Conservation (phyloP, 2,888 invertebrate genomes). For the Drosophila paranaensis region DNA sequence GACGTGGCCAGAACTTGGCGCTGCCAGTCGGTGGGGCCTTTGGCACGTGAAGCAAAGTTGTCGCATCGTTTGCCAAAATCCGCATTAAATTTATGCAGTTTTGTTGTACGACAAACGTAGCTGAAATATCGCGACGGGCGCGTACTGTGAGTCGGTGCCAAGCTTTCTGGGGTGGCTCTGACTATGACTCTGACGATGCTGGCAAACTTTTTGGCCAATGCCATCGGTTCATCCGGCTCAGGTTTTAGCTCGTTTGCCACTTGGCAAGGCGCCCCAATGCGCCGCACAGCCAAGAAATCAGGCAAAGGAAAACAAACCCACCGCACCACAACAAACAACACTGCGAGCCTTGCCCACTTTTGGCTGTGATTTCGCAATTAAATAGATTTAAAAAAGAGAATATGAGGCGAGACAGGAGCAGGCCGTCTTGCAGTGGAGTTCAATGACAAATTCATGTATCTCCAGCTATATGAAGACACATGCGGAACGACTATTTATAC, state of each 20-base stretch:
- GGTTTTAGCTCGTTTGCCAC: conserved; percentile 62
- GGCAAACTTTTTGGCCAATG: conserved; percentile 52
- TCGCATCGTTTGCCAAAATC: conserved; percentile 81
- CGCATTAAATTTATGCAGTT: conserved; percentile 83
- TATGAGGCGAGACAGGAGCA: not conserved
- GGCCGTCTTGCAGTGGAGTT: conserved; percentile 49
- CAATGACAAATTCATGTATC: conserved; percentile 72
- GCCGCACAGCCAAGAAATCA: conserved; percentile 62
- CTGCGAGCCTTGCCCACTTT: conserved; percentile 54
- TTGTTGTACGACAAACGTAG: conserved; percentile 71
- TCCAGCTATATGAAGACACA: conserved; percentile 38
- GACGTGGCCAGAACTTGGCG: conserved; percentile 36
- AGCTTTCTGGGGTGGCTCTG: conserved; percentile 54
- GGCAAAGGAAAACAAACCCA: conserved; percentile 63
- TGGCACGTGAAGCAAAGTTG: conserved; percentile 73
- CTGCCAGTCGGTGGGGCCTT: conserved; percentile 25
- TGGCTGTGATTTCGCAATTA: conserved; percentile 80
- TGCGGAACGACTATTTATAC: conserved; percentile 50
- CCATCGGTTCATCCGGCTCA: conserved; percentile 68
- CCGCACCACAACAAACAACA: conserved; percentile 34
- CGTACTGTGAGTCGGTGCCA: conserved; percentile 60
- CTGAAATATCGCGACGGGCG: conserved; percentile 57
- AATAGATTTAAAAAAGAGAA: conserved; percentile 64
- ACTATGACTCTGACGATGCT: conserved; percentile 53
- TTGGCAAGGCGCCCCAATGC: conserved; percentile 53